Percentiles rank a stretch among this genome's conserved stretches.
Conservation (phyloP, 2,888 invertebrate genomes). For the Gortyna flavago region DNA sequence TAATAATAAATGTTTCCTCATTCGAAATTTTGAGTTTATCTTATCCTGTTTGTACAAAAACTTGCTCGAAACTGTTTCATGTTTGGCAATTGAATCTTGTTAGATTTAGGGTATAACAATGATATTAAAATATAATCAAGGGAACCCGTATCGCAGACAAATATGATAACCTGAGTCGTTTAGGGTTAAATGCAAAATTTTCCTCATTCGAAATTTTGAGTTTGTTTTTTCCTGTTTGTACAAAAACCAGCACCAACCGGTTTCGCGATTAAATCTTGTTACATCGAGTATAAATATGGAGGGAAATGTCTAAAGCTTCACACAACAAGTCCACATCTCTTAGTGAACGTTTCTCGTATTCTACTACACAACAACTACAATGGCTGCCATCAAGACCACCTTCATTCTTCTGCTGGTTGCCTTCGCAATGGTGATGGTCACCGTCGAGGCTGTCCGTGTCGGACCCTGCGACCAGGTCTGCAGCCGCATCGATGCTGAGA, state of each 20-base stretch:
- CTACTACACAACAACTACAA: conserved; percentile 15
- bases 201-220: background rate
- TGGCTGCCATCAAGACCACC: conserved; percentile 39
- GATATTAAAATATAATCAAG: background rate
- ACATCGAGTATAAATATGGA: background rate
- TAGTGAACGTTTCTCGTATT: conserved; percentile 1
- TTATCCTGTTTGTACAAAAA: no score
- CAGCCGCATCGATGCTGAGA: conserved; percentile 11
- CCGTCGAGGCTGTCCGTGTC: conserved; percentile 26
- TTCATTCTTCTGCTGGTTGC: conserved; percentile 38
- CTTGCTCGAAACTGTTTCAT: no score
- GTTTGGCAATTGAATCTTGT: no score
- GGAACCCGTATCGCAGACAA: background rate
- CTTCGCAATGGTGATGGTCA: conserved; percentile 47
- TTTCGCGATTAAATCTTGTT: background rate
- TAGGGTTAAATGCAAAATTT: conserved; percentile 9
- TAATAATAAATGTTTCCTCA: no score
- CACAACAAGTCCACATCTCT: conserved; percentile 2
- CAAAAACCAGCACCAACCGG: rapidly evolving
- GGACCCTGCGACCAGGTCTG: conserved; percentile 42
- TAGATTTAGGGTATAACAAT: no score
- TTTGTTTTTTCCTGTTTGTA: background rate
- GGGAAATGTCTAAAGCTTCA: background rate
- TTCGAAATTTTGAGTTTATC: no score
- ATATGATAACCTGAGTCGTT: background rate